Evolutionary conservation across 2,888 invertebrate species (phyloP).

Genomic region (Pollenia griseotomentosa): DNA sequence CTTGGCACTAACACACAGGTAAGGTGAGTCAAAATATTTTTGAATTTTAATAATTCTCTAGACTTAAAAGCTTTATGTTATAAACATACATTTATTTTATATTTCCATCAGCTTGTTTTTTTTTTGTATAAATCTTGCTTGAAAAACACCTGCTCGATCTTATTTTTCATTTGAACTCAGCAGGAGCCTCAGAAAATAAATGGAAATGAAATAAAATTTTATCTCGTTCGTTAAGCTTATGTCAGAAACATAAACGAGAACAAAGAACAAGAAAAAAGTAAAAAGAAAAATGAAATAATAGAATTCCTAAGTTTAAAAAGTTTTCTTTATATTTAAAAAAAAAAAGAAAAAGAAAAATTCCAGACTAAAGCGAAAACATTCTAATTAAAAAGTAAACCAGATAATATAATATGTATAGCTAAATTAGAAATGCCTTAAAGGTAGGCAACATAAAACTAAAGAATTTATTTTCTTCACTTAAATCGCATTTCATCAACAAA

Average conservation of each 20-base stretch:
- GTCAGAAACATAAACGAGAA: constrained; percentile 49
- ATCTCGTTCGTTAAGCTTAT: constrained; percentile 23
- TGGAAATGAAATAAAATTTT: constrained; percentile 13
- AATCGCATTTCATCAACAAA: neutral
- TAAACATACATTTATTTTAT: neutral
- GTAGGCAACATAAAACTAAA: neutral
- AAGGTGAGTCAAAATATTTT: neutral
- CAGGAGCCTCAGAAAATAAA: constrained; percentile 11
- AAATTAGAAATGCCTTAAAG: constrained; percentile 19
- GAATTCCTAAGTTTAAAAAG: neutral
- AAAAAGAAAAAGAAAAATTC: neutral
- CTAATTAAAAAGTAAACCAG: neutral
- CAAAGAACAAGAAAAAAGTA: neutral
- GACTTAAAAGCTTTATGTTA: neutral
- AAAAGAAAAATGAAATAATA: constrained; percentile 18
- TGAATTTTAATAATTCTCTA: neutral
- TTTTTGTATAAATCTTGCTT: neutral
- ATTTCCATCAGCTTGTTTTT: neutral
- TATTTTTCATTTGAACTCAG: constrained; percentile 22
- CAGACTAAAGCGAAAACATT: neutral
- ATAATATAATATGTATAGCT: constrained; percentile 12
- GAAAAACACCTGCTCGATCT: constrained; percentile 41
- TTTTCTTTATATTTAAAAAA: neutral
- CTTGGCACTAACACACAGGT: neutral
- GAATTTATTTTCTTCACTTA: neutral